phyloP scores from a whole-genome alignment of 2,797 vertebrate genomes.

The Brachyrhaphis roseni region DNA sequence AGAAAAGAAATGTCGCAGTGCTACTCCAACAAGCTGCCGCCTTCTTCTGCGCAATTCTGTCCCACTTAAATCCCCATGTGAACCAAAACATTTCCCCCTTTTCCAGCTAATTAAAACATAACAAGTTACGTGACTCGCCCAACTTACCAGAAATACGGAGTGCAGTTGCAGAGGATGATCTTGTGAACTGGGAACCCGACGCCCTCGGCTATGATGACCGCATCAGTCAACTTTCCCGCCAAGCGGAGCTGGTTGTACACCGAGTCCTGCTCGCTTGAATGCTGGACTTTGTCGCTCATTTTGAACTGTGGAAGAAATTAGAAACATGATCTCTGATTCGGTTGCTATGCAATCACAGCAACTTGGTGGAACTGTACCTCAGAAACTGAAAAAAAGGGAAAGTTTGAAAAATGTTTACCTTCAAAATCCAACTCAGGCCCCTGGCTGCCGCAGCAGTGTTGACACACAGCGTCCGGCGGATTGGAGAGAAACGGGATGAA shows the following conservation, averaged over 20 bases:
- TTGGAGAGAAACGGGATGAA: not conserved
- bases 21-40: not conserved
- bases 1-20: not conserved
- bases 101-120: not conserved
- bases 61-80: not conserved
- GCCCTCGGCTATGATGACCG: constrained; percentile 5
- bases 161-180: constrained; percentile 41
- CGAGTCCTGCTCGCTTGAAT: not conserved
- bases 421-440: not conserved
- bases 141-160: constrained; percentile 32
- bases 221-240: constrained; percentile 22
- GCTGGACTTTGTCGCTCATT: not conserved
- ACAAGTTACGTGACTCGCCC: not conserved
- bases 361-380: not conserved
- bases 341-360: not conserved
- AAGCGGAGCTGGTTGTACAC: constrained; percentile 40
- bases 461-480: not conserved
- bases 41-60: not conserved
- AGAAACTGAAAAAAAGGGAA: not conserved
- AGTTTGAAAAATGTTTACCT: not conserved
- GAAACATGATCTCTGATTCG: not conserved
- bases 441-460: not conserved
- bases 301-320: not conserved
- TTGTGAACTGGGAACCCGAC: constrained; percentile 23
- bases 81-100: not conserved